Evolutionary conservation across 2,113 vertebrate genomes (phyloP).

Genomic region (Bubo blakistoni): DNA sequence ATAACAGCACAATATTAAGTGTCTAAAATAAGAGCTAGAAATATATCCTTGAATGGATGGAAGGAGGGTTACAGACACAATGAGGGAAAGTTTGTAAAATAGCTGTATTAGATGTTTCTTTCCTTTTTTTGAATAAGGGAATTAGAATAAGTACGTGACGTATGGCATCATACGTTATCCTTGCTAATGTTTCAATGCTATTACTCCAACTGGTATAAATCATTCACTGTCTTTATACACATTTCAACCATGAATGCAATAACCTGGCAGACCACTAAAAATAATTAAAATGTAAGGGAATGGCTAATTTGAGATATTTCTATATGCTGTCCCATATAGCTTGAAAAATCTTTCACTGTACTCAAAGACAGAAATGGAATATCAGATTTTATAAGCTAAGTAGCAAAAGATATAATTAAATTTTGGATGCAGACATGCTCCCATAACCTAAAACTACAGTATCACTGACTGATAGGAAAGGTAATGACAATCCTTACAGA

Average conservation of each 20-base stretch:
- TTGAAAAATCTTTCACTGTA: neutral
- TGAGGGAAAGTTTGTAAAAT: neutral
- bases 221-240: neutral
- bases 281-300: neutral
- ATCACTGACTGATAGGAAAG: neutral
- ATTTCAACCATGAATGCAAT: neutral
- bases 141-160: neutral
- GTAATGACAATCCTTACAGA: neutral
- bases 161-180: neutral
- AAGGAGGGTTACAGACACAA: neutral
- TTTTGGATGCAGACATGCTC: neutral
- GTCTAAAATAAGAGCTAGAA: neutral
- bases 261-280: neutral
- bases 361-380: neutral
- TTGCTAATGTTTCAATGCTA: neutral
- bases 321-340: neutral
- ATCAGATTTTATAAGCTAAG: neutral
- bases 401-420: neutral
- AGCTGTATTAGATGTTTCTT: neutral
- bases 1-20: neutral
- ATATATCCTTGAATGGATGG: neutral
- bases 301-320: neutral
- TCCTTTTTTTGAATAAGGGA: neutral
- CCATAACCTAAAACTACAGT: neutral
- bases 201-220: neutral